Evolutionary conservation across 1,140 invertebrate genomes (phyloP).

Genomic region (Drosophila equinoxialis): DNA sequence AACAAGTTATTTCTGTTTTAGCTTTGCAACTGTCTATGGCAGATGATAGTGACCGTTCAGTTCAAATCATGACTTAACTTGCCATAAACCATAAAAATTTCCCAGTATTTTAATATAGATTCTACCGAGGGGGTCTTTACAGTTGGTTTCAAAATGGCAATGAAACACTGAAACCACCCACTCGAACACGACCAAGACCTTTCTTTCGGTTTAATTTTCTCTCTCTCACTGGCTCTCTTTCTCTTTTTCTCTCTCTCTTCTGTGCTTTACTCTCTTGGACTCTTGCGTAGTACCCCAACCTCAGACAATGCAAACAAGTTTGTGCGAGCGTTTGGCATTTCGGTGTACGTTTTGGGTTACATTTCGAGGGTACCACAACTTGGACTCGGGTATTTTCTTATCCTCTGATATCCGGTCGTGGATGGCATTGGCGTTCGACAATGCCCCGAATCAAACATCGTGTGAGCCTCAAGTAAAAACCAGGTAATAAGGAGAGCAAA

Average conservation of each 20-base stretch:
- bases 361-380: constrained; percentile 21
- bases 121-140: constrained; percentile 14
- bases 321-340: constrained; percentile 45
- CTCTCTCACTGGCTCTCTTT: constrained; percentile 7
- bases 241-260: constrained; percentile 3
- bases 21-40: too few relatives aligned
- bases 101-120: constrained; percentile 47
- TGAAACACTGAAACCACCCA: constrained; percentile 49
- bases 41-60: not conserved
- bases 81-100: constrained; percentile 27
- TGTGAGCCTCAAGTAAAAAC: constrained; percentile 64
- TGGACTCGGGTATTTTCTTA: constrained; percentile 61
- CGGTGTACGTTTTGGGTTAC: constrained; percentile 29
- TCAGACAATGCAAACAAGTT: constrained; percentile 70
- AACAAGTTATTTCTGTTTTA: too few relatives aligned
- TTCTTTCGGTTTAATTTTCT: constrained; percentile 19
- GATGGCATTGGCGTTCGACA: constrained; percentile 24
- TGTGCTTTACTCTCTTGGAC: not conserved
- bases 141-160: constrained; percentile 37
- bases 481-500: constrained; percentile 79
- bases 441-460: constrained; percentile 1
- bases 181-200: constrained; percentile 25
- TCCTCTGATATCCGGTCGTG: constrained; percentile 65
- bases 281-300: constrained; percentile 39
- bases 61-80: not conserved